Evolutionary conservation across 2,888 invertebrate genomes (phyloP).

Genomic region (Pasiphila rectangulata): DNA sequence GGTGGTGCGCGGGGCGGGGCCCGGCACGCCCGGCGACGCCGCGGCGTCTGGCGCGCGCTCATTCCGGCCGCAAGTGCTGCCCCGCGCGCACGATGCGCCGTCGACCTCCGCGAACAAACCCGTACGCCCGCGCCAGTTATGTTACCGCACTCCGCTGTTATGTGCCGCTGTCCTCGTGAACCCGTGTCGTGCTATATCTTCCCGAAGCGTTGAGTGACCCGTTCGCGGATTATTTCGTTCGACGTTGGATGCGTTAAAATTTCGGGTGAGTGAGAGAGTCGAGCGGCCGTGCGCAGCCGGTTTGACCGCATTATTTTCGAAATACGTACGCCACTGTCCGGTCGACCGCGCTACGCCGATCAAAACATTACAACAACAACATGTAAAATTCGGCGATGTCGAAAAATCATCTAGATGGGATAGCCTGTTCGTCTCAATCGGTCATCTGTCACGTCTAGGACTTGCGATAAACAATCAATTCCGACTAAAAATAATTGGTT

Average conservation of each 20-base stretch:
- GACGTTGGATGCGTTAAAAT: conserved; percentile 79
- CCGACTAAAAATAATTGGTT: background rate
- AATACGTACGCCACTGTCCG: conserved; percentile 78
- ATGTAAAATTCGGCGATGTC: conserved; percentile 55
- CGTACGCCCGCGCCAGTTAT: conserved; percentile 66
- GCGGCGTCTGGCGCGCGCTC: conserved; percentile 59
- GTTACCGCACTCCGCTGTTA: conserved; percentile 69
- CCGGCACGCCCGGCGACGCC: conserved; percentile 49
- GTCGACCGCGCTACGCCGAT: conserved; percentile 72
- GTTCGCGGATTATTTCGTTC: conserved; percentile 66
- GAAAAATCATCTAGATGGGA: conserved; percentile 43
- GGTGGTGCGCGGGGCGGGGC: conserved; percentile 29
- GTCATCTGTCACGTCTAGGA: conserved; percentile 27
- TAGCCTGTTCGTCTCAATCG: conserved; percentile 36
- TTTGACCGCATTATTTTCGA: conserved; percentile 81
- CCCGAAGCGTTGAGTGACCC: conserved; percentile 66
- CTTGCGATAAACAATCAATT: conserved; percentile 6
- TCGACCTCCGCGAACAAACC: conserved; percentile 53
- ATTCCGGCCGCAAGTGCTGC: conserved; percentile 60
- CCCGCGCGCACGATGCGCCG: conserved; percentile 61
- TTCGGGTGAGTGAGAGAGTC: conserved; percentile 78
- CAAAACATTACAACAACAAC: conserved; percentile 77
- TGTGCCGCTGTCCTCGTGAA: conserved; percentile 69
- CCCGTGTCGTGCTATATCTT: conserved; percentile 68
- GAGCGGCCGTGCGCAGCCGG: conserved; percentile 72